Evolutionary conservation across 2,113 vertebrate genomes (phyloP).

Genomic region (Paracanthobrama guichenoti): DNA sequence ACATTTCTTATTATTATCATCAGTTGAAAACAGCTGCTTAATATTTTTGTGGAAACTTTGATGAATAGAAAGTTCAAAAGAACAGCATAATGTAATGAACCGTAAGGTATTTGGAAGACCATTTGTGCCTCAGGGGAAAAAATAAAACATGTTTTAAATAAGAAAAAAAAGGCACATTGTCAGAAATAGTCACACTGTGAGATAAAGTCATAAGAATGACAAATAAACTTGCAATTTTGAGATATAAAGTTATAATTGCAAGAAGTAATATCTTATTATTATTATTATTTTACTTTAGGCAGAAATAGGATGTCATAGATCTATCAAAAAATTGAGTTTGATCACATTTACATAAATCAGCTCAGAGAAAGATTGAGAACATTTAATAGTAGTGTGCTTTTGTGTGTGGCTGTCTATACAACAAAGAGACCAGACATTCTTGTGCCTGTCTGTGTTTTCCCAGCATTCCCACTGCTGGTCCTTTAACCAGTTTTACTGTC

Average conservation of each 20-base stretch:
- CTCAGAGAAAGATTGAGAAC: no score
- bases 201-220: background rate
- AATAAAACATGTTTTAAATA: no score
- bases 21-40: no score
- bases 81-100: background rate
- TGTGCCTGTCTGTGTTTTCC: background rate
- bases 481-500: conserved; percentile 7
- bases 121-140: background rate
- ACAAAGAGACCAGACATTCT: conserved; percentile 42
- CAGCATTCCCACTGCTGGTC: background rate
- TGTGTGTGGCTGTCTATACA: conserved; percentile 68
- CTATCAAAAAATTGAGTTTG: background rate
- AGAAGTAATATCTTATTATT: background rate
- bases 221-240: background rate
- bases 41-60: background rate
- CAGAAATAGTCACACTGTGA: background rate
- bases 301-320: background rate
- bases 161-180: background rate
- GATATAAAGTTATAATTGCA: background rate
- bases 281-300: background rate
- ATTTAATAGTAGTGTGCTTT: no score
- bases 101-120: background rate
- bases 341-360: conserved; percentile 24
- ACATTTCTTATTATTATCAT: no score
- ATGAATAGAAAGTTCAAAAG: background rate